phyloP scores from a whole-genome alignment of 2,888 invertebrate genomes.

The Epinotia bilunana region DNA sequence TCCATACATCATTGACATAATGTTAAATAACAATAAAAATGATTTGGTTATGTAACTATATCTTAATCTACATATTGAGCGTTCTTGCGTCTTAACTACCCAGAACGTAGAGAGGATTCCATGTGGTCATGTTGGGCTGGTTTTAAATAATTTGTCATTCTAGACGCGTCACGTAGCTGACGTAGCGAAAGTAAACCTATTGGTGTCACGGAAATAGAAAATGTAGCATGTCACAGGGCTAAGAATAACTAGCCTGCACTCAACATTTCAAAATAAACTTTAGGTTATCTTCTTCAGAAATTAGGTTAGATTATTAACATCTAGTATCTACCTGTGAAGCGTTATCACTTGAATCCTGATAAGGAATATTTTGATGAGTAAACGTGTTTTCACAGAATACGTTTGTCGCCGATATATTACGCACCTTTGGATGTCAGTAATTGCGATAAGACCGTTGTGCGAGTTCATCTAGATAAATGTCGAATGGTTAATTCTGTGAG shows the following conservation, averaged over 20 bases:
- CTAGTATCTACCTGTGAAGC: conserved; percentile 44
- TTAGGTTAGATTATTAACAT: conserved; percentile 73
- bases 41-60: not conserved
- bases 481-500: conserved; percentile 74
- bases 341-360: conserved; percentile 73
- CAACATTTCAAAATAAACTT: conserved; percentile 56
- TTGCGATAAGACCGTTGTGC: conserved; percentile 53
- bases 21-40: not conserved
- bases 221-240: conserved; percentile 63
- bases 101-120: not conserved
- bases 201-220: conserved; percentile 59
- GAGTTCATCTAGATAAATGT: conserved; percentile 60
- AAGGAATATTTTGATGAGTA: conserved; percentile 49
- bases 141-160: conserved; percentile 15
- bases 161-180: conserved; percentile 7
- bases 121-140: conserved; percentile 4
- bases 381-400: conserved; percentile 59
- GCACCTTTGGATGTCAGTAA: conserved; percentile 52
- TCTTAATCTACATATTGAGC: not conserved
- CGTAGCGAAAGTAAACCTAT: conserved; percentile 37
- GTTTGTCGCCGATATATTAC: conserved; percentile 47
- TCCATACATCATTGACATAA: not conserved
- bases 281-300: conserved; percentile 58
- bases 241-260: conserved; percentile 61
- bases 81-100: not conserved